Conservation (phyloP, 2,888 invertebrate genomes). For the Diarsia brunnea region DNA sequence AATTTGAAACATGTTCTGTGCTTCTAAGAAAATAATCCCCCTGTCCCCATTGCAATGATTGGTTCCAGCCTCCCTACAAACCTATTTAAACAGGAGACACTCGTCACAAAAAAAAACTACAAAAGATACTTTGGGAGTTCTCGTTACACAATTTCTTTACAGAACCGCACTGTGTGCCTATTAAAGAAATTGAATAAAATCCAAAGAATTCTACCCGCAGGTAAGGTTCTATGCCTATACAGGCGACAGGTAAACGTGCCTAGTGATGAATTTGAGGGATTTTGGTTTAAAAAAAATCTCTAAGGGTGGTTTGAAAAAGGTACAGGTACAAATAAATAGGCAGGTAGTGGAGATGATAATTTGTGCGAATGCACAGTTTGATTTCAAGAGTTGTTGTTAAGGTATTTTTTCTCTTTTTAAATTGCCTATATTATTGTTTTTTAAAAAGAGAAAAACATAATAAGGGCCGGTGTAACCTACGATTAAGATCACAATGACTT, state of each 20-base stretch:
- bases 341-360: slow-evolving; percentile 62
- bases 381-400: slow-evolving; percentile 30
- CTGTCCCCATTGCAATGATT: slow-evolving; percentile 10
- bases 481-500: too few relatives aligned
- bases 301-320: slow-evolving; percentile 61
- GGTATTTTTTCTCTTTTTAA: slow-evolving; percentile 2
- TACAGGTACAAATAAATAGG: slow-evolving; percentile 61
- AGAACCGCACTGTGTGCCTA: slow-evolving; percentile 58
- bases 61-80: slow-evolving; percentile 28
- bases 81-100: slow-evolving; percentile 56
- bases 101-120: slow-evolving; percentile 57
- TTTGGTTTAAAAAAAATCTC: slow-evolving; percentile 60
- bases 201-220: slow-evolving; percentile 62
- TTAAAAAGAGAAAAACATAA: not conserved
- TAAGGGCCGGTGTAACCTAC: too few relatives aligned
- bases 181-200: slow-evolving; percentile 66
- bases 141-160: slow-evolving; percentile 65
- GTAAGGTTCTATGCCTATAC: slow-evolving; percentile 61
- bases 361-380: slow-evolving; percentile 62
- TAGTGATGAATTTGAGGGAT: slow-evolving; percentile 67
- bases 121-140: slow-evolving; percentile 60
- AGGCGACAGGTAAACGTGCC: slow-evolving; percentile 65
- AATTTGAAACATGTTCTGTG: not conserved
- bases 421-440: not conserved
- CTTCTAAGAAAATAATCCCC: slow-evolving; percentile 40